These are phyloP conservation scores for Caenorhabditis japonica DNA, from an alignment of 2,888 invertebrate species.

Conservation along the genomic window DNA sequence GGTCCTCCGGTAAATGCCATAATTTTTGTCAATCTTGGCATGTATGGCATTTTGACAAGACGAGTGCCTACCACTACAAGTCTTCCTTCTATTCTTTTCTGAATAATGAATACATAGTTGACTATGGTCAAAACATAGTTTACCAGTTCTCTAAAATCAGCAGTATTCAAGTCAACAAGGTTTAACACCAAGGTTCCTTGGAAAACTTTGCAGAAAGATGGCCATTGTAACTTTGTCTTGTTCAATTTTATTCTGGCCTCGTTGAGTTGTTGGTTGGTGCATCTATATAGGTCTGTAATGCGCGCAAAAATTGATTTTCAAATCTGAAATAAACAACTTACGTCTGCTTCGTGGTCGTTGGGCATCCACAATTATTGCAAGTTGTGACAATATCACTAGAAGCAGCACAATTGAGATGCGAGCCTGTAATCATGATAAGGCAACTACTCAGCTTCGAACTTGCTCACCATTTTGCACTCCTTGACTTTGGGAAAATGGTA, in stretches of 20 bases:
- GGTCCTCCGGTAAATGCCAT: not conserved
- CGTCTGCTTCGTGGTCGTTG: not conserved
- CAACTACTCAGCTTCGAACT: too few species aligned
- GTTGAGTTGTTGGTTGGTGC: constrained; percentile 1
- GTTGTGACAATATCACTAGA: constrained; percentile 6
- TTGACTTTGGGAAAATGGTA: too few species aligned
- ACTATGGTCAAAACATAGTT: too few species aligned
- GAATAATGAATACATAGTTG: not conserved
- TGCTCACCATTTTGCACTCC: too few species aligned
- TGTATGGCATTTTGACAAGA: not conserved
- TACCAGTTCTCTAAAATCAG: constrained; percentile 26
- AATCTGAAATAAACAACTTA: not conserved
- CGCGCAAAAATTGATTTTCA: not conserved
- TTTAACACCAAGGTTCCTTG: constrained; percentile 6
- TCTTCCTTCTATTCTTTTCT: constrained; percentile 17
- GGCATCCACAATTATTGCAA: not conserved
- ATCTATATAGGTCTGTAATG: not conserved
- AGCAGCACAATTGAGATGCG: constrained; percentile 22
- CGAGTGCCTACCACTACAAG: not conserved
- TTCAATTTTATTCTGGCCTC: not conserved
- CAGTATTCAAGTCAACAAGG: constrained; percentile 3
- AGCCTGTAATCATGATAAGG: constrained; percentile 1
- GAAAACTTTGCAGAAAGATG: constrained; percentile 13
- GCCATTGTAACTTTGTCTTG: constrained; percentile 18
- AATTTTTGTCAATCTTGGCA: constrained; percentile 18